Percentiles rank a stretch among this genome's conserved stretches.
phyloP scores from a whole-genome alignment of 64 coral and sea anemone genomes.

The Montipora foliosa region DNA sequence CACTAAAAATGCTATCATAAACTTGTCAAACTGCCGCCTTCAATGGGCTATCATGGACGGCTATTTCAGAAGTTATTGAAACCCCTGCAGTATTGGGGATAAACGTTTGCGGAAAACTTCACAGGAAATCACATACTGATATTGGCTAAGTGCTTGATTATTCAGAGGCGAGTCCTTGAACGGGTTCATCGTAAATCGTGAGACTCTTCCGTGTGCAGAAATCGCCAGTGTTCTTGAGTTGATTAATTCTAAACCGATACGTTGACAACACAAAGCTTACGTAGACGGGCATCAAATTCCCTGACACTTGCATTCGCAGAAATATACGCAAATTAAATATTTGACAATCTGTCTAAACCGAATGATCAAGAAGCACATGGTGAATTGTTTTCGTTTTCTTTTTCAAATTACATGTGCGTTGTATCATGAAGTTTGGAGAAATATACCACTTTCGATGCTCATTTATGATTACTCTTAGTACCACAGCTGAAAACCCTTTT shows the following conservation, averaged over 20 bases:
- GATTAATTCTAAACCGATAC: not conserved
- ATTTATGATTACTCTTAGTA: no score
- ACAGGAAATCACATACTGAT: no score
- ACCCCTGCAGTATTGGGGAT: no score
- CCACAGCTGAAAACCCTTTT: not conserved
- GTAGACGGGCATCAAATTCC: not conserved
- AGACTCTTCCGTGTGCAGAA: not conserved
- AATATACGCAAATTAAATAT: not conserved
- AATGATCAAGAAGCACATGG: not conserved
- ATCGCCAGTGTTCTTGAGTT: not conserved
- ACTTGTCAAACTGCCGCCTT: no score
- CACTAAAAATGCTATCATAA: no score
- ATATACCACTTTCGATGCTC: not conserved
- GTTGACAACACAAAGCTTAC: not conserved
- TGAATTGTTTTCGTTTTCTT: not conserved
- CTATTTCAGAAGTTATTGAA: no score
- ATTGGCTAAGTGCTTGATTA: no score
- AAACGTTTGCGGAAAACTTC: no score
- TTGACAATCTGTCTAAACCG: not conserved
- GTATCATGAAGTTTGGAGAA: not conserved
- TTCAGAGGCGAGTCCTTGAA: no score
- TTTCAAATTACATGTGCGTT: not conserved
- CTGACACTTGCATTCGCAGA: not conserved
- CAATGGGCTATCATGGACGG: no score
- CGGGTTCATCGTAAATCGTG: no score